These are phyloP conservation scores for Drosophila nasuta DNA, from an alignment of 1,140 invertebrate species.

Conservation along the genomic window DNA sequence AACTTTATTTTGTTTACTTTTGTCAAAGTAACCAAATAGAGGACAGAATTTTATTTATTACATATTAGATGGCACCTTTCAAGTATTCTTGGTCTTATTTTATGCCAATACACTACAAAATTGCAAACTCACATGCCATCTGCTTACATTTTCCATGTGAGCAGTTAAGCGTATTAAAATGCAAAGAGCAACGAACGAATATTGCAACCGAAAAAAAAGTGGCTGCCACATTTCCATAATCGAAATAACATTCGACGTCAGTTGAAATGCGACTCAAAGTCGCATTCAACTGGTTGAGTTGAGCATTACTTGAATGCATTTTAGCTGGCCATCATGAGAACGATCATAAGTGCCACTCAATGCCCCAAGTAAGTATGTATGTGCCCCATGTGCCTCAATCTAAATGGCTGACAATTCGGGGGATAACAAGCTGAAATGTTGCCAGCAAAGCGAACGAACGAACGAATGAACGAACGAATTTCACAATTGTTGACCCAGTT, in stretches of 20 bases:
- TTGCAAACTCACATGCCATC: too few relatives aligned
- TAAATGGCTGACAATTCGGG: conserved; percentile 13
- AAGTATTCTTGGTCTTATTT: too few relatives aligned
- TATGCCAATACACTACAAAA: too few relatives aligned
- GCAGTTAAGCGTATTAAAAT: background rate
- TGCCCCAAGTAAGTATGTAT: background rate
- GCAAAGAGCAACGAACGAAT: background rate
- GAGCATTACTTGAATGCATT: background rate
- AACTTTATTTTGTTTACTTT: too few relatives aligned
- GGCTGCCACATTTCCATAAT: background rate
- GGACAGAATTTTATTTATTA: too few relatives aligned
- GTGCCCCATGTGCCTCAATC: background rate
- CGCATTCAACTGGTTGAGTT: conserved; percentile 13
- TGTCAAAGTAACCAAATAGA: too few relatives aligned
- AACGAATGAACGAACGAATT: background rate
- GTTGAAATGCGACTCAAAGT: background rate
- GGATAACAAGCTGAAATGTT: conserved; percentile 25
- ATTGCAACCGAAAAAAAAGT: too few relatives aligned
- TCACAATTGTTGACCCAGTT: conserved; percentile 47
- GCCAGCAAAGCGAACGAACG: conserved; percentile 1
- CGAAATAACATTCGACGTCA: background rate
- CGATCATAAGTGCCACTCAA: conserved; percentile 3
- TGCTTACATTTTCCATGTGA: too few relatives aligned
- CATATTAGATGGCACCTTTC: too few relatives aligned
- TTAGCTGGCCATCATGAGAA: conserved; percentile 4